Percentiles rank a stretch among this genome's conserved stretches.
Conservation (phyloP, 2,888 invertebrate species). For the Drosophila glabriapex region DNA sequence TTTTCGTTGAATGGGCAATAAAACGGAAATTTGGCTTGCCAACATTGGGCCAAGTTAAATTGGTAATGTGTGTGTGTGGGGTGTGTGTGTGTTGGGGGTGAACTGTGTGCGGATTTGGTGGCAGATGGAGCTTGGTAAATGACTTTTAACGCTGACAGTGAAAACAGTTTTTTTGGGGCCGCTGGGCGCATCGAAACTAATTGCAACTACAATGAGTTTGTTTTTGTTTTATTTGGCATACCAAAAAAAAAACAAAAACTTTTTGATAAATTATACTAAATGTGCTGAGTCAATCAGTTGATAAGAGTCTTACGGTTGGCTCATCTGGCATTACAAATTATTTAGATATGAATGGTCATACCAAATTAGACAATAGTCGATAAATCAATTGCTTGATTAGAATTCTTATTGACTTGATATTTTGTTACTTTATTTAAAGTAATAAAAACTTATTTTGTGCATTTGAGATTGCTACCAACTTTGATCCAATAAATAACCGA, state of each 20-base stretch:
- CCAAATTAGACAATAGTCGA: constrained; percentile 2
- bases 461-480: constrained; percentile 1
- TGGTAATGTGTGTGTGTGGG: neutral
- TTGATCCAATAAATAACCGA: constrained; percentile 18
- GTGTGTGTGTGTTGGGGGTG: neutral
- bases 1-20: constrained; percentile 36
- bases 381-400: constrained; percentile 4
- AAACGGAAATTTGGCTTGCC: constrained; percentile 48
- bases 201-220: constrained; percentile 38
- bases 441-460: neutral
- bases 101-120: neutral
- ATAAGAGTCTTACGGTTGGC: constrained; percentile 17
- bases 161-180: constrained; percentile 36
- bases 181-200: constrained; percentile 56
- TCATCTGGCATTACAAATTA: constrained; percentile 22
- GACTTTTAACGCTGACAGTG: constrained; percentile 65
- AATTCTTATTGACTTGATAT: neutral
- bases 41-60: constrained; percentile 33
- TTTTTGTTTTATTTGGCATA: constrained; percentile 15
- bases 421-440: constrained; percentile 12
- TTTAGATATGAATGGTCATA: constrained; percentile 35
- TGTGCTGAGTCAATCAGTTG: constrained; percentile 32
- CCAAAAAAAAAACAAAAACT: neutral
- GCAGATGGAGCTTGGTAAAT: constrained; percentile 32
- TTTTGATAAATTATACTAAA: constrained; percentile 48